Percentiles rank a stretch among this genome's conserved stretches.
These are phyloP conservation scores for Grapholita molesta DNA, from an alignment of 1,140 invertebrate genomes.

Conservation along the genomic window DNA sequence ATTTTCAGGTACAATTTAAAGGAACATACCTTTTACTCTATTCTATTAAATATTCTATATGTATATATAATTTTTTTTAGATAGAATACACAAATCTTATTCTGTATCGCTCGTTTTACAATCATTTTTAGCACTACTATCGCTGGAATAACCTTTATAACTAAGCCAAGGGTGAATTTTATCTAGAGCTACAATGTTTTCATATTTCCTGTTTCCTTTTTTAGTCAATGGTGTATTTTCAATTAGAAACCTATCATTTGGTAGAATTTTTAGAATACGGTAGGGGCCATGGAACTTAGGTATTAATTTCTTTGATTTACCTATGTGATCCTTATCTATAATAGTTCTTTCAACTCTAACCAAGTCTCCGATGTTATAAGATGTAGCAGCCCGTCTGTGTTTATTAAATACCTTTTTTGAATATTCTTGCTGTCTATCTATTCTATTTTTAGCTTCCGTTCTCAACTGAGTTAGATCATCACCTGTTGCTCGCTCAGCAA, in stretches of 20 bases:
- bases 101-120: neutral
- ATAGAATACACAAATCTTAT: too few species aligned
- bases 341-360: conserved; percentile 29
- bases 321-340: conserved; percentile 1
- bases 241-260: conserved; percentile 5
- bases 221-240: neutral
- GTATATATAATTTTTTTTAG: too few species aligned
- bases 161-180: neutral
- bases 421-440: conserved; percentile 18
- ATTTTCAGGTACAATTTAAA: too few species aligned
- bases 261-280: neutral
- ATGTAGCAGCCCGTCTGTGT: conserved; percentile 22
- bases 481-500: neutral
- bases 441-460: neutral
- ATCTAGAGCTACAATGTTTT: neutral
- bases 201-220: neutral
- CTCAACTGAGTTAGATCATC: conserved; percentile 20
- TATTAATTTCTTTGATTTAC: conserved; percentile 1
- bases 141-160: neutral
- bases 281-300: conserved; percentile 15
- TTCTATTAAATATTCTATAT: too few species aligned
- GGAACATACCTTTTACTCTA: too few species aligned
- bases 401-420: conserved; percentile 25
- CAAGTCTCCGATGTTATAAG: conserved; percentile 21
- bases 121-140: neutral